Base-by-base conservation (phyloP, 1,140 invertebrate genomes). In the Drosophila neocordata region DNA sequence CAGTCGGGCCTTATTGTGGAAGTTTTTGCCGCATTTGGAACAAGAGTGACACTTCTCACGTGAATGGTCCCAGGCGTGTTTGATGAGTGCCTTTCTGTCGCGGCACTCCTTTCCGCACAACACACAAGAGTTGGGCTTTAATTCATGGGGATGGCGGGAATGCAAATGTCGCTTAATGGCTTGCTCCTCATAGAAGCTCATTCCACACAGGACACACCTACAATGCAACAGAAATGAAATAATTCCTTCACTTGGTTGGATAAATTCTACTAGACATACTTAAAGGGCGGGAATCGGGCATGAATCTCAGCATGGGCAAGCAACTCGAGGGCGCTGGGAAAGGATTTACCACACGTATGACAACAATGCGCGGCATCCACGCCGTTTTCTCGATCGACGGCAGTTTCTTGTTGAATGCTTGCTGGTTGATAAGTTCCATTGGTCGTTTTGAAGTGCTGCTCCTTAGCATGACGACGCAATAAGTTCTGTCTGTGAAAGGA, bases 231-330 rank as follows among this genome's bases (percentile, higher is more conserved):
- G 8, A 15, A 60, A n/a, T 41, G 2, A 8, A 18, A 44, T 56
- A 8, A 12, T n/a, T 34, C 57, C 37, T 20, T 2, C 5, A 18
- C 8, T 7, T 63, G 20, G 18, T 4, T 8, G 11, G 4, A 1
- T 35, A 57, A 38, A 31, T 20, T 8, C 5, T 0, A 13, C 2
- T 38, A n/a, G 5, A 71, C 80, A 83, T 77, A 93, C 93, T 93
- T 93, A 67, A 93, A 92, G 31, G 93, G 92, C 60, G 91, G 82
- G 71, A 92, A 93, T 75, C 95, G 93, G 24, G 95, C 94, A 89
- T 96, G 95, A 1, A 94, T 92, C 92, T 96, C 95, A 1, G 95
- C 95, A 91, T 96, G 96, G 13, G 95, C 94, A n/a, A 96, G 92
- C 48, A 96, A 92, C 78, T 95, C 95, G 60, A 95, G 91, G 22